Evolutionary conservation across 2,797 vertebrate genomes (phyloP), one percentile per base, ranked within the genome.

Genomic region (Thripadectes ignobilis): DNA sequence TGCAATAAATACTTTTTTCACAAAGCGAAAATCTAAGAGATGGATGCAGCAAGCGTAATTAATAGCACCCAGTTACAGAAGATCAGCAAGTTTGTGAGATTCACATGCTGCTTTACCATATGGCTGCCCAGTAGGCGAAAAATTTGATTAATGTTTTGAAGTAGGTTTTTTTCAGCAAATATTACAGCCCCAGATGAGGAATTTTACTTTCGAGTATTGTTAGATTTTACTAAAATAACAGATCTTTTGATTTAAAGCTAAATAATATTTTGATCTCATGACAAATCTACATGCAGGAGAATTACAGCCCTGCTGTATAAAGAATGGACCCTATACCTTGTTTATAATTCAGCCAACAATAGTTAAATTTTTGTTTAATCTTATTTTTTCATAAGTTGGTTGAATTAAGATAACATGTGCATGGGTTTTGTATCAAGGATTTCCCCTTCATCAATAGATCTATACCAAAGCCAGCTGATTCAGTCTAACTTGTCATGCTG

Each of bases 111-210:
- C 98, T 99, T 98, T 98, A 98, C 99, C 99, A 99, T 99, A 99
- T 99, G 99, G 99, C 98, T 99, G 99, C 99, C 99, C 99, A 99
- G 99, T 99, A 99, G 99, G 99, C 99, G 99, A 99, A 99, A 99
- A 99, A 99, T 99, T 99, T 99, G 99, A 99, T 99, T 99, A 99
- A 99, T 99, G 99, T 99, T 99, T 99, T 98, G 97, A 99, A 98
- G 98, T 98, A 98, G 98, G 96, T 98, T 98, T 98, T 98, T 98
- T 98, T 98, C 98, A 98, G 97, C 98, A 99, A 98, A 99, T 99
- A 99, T 99, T 98, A 99, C 98, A 99, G 99, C 98, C 98, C 98
- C 98, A 99, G 98, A 98, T 98, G 98, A 98, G 98, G 98, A 98
- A 95, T 92, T 97, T 96, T 96, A 96, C 97, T 98, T 98, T 97